Evolutionary conservation across 2,113 vertebrate species (phyloP).

Genomic region (Gyps fulvus): DNA sequence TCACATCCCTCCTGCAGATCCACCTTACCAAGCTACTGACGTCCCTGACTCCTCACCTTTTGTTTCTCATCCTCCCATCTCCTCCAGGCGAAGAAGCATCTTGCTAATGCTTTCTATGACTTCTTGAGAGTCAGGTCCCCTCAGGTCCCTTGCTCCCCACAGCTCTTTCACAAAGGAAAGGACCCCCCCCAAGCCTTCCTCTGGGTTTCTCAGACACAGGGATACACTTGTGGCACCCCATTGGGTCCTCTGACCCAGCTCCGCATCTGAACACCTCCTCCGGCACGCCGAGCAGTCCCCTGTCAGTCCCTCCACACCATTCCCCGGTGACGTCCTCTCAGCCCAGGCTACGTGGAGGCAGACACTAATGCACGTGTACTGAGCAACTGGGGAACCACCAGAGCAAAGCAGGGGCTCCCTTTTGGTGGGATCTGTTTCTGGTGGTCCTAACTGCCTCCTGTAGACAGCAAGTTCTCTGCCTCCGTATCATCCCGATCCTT

Average conservation of each 20-base stretch:
- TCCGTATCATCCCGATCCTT: not conserved
- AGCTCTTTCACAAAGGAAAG: not conserved
- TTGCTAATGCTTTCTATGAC: not conserved
- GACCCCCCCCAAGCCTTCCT: not conserved
- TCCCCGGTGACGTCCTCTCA: not conserved
- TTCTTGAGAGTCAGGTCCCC: not conserved
- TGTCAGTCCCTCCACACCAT: not conserved
- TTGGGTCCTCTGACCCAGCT: not conserved
- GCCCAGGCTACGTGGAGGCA: not conserved
- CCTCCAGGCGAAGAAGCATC: not conserved
- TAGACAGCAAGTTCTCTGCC: not conserved
- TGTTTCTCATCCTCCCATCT: not conserved
- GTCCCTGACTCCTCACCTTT: not conserved
- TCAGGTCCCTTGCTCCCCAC: not conserved
- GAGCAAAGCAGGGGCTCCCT: not conserved
- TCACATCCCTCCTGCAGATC: not conserved
- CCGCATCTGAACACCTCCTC: not conserved
- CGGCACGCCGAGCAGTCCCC: not conserved
- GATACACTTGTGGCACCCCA: not conserved
- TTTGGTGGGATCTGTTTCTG: not conserved
- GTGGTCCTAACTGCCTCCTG: not conserved
- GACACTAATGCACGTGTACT: no score
- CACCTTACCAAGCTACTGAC: not conserved
- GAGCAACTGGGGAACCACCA: not conserved
- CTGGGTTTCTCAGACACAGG: not conserved